phyloP scores from a whole-genome alignment of 2,797 vertebrate species.

The Macropus fuliginosus region DNA sequence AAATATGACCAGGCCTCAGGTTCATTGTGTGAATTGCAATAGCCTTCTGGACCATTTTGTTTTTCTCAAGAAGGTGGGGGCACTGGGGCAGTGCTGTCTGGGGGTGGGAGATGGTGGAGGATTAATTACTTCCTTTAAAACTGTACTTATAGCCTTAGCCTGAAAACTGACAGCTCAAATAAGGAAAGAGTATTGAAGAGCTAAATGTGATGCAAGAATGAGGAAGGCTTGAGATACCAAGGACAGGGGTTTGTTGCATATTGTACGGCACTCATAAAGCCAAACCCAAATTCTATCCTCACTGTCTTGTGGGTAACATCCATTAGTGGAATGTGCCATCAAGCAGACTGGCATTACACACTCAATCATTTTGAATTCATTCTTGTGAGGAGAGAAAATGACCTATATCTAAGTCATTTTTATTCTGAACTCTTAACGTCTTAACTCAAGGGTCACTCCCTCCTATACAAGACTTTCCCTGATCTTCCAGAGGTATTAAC shows the following conservation, averaged over 20 bases:
- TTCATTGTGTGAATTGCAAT: slow-evolving; percentile 54
- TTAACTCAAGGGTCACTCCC: not conserved
- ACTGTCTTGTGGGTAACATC: not conserved
- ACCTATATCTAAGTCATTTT: not conserved
- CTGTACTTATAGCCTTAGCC: slow-evolving; percentile 41
- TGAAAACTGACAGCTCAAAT: slow-evolving; percentile 55
- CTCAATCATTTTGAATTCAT: slow-evolving; percentile 26
- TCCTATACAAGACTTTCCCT: not conserved
- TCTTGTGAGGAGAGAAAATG: slow-evolving; percentile 6
- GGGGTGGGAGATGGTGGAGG: slow-evolving; percentile 11
- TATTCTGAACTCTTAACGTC: not conserved
- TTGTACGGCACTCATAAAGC: not conserved
- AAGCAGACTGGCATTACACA: not conserved
- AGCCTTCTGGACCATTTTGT: slow-evolving; percentile 2
- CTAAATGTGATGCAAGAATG: slow-evolving; percentile 17
- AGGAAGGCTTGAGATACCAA: not conserved
- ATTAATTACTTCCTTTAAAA: slow-evolving; percentile 49
- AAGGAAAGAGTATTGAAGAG: slow-evolving; percentile 44
- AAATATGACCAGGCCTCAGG: slow-evolving; percentile 54
- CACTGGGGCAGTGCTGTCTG: not conserved
- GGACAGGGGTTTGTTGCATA: not conserved
- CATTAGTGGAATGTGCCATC: not conserved
- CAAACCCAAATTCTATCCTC: not conserved
- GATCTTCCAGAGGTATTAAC: not conserved
- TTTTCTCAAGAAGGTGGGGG: slow-evolving; percentile 39